Evolutionary conservation across 2,797 vertebrate genomes (phyloP), one percentile per base, ranked within the genome.

Genomic region (Urocyon cinereoargenteus): DNA sequence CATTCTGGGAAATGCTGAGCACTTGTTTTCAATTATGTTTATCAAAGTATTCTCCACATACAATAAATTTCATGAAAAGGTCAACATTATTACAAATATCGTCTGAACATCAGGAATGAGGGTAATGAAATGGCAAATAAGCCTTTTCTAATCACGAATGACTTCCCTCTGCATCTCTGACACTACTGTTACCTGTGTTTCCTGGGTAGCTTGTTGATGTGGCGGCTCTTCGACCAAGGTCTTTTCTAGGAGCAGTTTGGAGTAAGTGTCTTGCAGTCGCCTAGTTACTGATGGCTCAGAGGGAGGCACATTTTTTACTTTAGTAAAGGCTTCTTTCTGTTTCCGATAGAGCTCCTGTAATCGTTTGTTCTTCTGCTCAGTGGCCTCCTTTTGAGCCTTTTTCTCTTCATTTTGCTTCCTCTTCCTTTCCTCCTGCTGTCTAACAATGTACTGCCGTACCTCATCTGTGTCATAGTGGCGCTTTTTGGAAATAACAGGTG

Each of bases 281-380:
- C 98, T 99, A 84, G 99, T 98, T 70, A 98, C 98, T 28, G 99
- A 98, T 51, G 97, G 98, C 70, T 99, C 99, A 92, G 98, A 78
- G 92, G 94, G 87, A 70, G 97, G 94, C 10, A 97, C 75, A 0
- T 94, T 97, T 96, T 97, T 99, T 16, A 97, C 98, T 98, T 99
- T 98, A 95, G 94, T 70, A 36, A 99, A 98, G 87, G 98, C 99
- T 90, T 99, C 99, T 96, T 98, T 99, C 98, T 99, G 99, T 98
- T 99, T 99, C 97, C 98, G 99, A 98, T 99, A 99, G 66, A 99
- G 99, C 94, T 99, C 99, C 96, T 99, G 99, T 16, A 99, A 98
- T 31, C 99, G 99, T 98, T 99, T 99, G 98, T 99, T 99, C 98
- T 99, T 99, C 98, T 99, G 99, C 91, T 99, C 99, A 0, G 99